Percentiles rank a stretch among this genome's conserved stretches.
Conservation (phyloP, 2,888 invertebrate species). For the Melanotus villosus region DNA sequence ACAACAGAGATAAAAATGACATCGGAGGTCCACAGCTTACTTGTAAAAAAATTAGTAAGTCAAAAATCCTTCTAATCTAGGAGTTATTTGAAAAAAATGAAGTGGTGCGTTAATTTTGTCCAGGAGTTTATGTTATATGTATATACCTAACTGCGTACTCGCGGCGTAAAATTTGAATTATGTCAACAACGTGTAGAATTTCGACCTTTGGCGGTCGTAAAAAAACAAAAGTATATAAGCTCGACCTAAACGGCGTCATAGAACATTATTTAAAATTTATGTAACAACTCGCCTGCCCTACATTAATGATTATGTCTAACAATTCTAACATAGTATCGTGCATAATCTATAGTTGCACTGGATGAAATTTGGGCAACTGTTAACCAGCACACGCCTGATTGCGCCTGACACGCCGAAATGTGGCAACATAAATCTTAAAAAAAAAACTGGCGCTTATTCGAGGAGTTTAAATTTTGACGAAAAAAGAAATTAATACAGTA, state of each 20-base stretch:
- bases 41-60: too few species aligned
- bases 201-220: neutral
- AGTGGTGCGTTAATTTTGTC: too few species aligned
- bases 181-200: neutral
- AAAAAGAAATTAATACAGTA: conserved; percentile 2
- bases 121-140: too few species aligned
- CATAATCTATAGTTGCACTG: neutral
- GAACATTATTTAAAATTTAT: neutral
- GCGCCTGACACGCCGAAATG: neutral
- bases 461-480: neutral
- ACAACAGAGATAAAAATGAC: too few species aligned
- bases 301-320: neutral
- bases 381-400: too few species aligned
- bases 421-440: neutral
- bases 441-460: too few species aligned
- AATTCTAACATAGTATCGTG: neutral
- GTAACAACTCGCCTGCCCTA: neutral
- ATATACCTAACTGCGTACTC: too few species aligned
- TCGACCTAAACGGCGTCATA: neutral
- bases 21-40: too few species aligned
- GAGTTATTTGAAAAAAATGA: too few species aligned
- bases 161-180: neutral
- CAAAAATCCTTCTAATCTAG: too few species aligned
- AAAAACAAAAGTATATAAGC: neutral
- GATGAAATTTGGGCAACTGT: neutral